Evolutionary conservation across 2,797 vertebrate genomes (phyloP).

Genomic region (Oreochromis mossambicus): DNA sequence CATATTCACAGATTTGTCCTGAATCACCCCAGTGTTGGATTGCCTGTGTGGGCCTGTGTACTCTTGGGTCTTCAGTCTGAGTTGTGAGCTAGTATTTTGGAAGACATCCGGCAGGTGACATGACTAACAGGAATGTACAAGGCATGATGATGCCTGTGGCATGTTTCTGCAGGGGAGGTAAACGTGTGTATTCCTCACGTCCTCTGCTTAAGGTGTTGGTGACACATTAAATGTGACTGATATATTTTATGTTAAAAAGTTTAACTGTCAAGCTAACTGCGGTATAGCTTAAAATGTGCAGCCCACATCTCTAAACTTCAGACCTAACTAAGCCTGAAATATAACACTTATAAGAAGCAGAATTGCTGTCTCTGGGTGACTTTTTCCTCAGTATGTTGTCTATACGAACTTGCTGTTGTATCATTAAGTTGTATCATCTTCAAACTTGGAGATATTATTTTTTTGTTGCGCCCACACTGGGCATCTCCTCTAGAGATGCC

Average conservation of each 20-base stretch:
- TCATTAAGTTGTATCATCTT: background rate
- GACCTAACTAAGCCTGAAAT: background rate
- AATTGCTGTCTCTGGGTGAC: accelerated
- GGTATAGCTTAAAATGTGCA: background rate
- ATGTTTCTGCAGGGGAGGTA: background rate
- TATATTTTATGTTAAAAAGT: accelerated
- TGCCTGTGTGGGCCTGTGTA: background rate
- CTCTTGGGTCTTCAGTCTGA: background rate
- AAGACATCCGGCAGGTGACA: background rate
- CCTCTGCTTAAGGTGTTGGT: background rate
- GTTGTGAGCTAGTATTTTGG: background rate
- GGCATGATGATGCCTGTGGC: background rate
- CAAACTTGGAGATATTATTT: background rate
- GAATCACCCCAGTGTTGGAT: background rate
- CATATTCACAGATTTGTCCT: background rate
- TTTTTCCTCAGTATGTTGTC: background rate
- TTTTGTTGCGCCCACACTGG: background rate
- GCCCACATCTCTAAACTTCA: background rate
- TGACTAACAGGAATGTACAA: background rate
- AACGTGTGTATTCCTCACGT: background rate
- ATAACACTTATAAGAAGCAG: background rate
- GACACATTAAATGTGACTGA: background rate
- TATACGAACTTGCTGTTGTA: background rate
- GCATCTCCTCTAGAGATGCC: background rate
- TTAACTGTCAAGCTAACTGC: background rate